These are phyloP conservation scores for Gambusia yucatana DNA, from an alignment of 2,797 vertebrate genomes.

Conservation along the genomic window DNA sequence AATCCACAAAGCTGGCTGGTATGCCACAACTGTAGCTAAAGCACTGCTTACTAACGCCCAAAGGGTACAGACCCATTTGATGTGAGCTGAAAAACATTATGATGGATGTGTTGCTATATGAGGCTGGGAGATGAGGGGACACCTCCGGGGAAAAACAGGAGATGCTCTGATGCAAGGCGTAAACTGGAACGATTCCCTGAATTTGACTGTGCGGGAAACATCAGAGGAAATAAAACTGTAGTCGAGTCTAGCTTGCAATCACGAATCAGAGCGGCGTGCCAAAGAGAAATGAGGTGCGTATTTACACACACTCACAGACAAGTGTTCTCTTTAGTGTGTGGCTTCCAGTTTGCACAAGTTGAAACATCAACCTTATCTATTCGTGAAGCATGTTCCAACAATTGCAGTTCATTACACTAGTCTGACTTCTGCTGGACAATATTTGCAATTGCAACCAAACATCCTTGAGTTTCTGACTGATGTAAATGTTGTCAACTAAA, in stretches of 20 bases:
- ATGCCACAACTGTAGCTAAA: constrained; percentile 21
- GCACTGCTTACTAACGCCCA: constrained; percentile 18
- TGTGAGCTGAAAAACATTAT: constrained; percentile 45
- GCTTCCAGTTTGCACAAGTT: constrained; percentile 12
- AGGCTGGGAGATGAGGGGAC: constrained; percentile 29
- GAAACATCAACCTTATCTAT: constrained; percentile 15
- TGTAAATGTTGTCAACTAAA: background rate
- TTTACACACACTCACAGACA: constrained; percentile 3
- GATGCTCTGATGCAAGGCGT: constrained; percentile 33
- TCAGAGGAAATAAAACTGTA: constrained; percentile 44
- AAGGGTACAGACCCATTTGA: constrained; percentile 42
- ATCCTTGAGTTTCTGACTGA: background rate
- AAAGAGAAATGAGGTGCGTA: constrained; percentile 22
- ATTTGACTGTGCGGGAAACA: constrained; percentile 56
- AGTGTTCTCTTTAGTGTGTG: constrained; percentile 1
- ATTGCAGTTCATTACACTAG: constrained; percentile 52
- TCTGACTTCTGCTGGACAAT: constrained; percentile 79
- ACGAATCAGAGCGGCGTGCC: constrained; percentile 36
- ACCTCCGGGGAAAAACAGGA: constrained; percentile 47
- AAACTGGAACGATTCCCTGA: constrained; percentile 48
- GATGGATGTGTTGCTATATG: constrained; percentile 63
- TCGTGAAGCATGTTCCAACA: constrained; percentile 14
- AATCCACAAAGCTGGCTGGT: constrained; percentile 4
- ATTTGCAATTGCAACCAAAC: constrained; percentile 60
- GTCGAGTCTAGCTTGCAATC: constrained; percentile 41